These are phyloP conservation scores for Julus scandinavius DNA, from an alignment of 2,888 invertebrate genomes.

Conservation along the genomic window DNA sequence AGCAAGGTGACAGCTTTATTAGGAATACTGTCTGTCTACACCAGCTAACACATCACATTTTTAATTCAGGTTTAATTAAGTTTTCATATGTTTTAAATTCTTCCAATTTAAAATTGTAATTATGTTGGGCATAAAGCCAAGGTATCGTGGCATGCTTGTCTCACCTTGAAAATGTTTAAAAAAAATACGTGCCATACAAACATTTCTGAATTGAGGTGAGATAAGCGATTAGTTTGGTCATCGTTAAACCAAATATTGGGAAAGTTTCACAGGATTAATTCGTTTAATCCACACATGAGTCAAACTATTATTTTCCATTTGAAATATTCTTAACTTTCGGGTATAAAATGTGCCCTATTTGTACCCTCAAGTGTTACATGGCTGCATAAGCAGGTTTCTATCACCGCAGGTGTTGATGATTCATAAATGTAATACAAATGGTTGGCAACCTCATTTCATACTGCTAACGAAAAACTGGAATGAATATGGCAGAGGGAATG, in stretches of 20 bases:
- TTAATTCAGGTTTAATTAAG: too few species aligned
- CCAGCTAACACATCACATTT: too few species aligned
- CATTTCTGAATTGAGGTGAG: neutral
- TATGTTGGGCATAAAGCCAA: neutral
- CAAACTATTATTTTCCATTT: neutral
- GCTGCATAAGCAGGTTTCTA: slow-evolving; percentile 41
- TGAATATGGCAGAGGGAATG: neutral
- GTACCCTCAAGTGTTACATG: neutral
- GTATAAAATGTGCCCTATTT: slow-evolving; percentile 4
- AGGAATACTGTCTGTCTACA: too few species aligned
- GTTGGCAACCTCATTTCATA: slow-evolving; percentile 13
- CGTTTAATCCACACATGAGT: neutral
- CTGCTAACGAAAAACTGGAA: neutral
- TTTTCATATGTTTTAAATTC: neutral
- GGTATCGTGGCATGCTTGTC: neutral
- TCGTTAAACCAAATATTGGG: neutral
- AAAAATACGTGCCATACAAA: neutral
- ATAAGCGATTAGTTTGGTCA: neutral
- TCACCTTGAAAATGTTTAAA: neutral
- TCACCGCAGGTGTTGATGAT: slow-evolving; percentile 26
- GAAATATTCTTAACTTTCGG: neutral
- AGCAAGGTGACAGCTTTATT: too few species aligned
- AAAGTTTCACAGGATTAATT: neutral
- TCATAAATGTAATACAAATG: neutral
- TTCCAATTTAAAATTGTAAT: neutral